Conservation (phyloP, 1,140 invertebrate genomes). For the Heliconius nattereri region DNA sequence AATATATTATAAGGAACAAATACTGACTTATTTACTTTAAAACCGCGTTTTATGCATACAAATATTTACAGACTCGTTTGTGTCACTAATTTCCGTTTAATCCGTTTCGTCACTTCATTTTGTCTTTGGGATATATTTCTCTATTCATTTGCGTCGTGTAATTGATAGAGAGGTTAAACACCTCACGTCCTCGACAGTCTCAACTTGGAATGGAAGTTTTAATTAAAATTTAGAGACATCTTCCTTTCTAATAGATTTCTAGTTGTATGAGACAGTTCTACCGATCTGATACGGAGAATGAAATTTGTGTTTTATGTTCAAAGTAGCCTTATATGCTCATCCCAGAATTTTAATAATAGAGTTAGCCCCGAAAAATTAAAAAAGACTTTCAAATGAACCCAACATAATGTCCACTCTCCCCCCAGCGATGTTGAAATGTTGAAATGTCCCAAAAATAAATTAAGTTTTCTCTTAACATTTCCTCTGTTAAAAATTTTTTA, state of each 20-base stretch:
- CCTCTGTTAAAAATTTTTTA: background rate
- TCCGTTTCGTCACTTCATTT: background rate
- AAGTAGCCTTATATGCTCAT: too few relatives aligned
- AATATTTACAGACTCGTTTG: background rate
- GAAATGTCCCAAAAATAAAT: too few relatives aligned
- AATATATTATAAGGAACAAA: background rate
- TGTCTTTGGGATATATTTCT: conserved; percentile 1
- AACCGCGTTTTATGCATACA: background rate
- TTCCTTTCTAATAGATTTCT: background rate
- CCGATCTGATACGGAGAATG: background rate
- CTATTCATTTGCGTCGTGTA: conserved; percentile 9
- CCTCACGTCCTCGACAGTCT: background rate
- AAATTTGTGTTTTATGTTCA: background rate
- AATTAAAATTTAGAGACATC: background rate
- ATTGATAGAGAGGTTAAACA: conserved; percentile 7
- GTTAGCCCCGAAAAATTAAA: too few relatives aligned
- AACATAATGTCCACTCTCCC: too few relatives aligned
- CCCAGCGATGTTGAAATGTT: too few relatives aligned
- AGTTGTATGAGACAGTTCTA: background rate
- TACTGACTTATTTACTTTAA: background rate
- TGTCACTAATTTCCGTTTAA: background rate
- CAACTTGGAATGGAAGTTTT: background rate
- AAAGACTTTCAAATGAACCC: too few relatives aligned
- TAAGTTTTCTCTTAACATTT: background rate
- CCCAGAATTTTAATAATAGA: too few relatives aligned